Evolutionary conservation across 2,888 invertebrate genomes (phyloP), one percentile per base, ranked within the genome.

Genomic region (Dermolepida albohirtum): DNA sequence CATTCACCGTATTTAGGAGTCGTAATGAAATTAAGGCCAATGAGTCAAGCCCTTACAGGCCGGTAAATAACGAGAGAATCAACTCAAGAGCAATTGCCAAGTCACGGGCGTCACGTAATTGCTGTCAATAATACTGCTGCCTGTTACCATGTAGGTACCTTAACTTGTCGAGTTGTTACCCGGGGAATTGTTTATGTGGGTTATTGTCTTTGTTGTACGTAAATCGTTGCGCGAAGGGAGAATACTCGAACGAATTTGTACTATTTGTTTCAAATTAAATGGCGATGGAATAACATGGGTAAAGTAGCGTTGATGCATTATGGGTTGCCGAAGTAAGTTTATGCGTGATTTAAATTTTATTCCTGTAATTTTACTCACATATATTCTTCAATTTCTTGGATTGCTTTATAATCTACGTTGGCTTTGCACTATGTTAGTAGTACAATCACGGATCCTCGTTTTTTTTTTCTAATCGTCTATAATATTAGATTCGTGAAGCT

Each of bases 41-140:
- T 51, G 57, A 75, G 72, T 74, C 73, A 72, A 79, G 78, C 78
- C 77, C 78, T 78, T 78, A 77, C 77, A 74, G 74, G 73, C 77
- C 43, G 59, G 67, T 54, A 63, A 67, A 66, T 66, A 66, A 59
- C 66, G 50, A 74, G 73, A 76, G 79, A 79, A 79, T 79, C 75
- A 76, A 77, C 76, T 80, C 77, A 79, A 79, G 77, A 77, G 80
- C 75, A 77, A 80, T 78, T 77, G 79, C 80, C 49, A 79, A 80
- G 81, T 81, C 81, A 80, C 78, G 78, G 76, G 47, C 70, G 72
- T 66, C 59, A 29, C 66, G 76, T 80, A 80, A 80, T 80, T 81
- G 79, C 77, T 76, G 74, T 74, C 75, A 73, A 76, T 75, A 73
- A 74, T 73, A 70, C 59, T 34, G 59, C 47, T 62, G 59, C 59